phyloP scores from a whole-genome alignment of 2,113 vertebrate species.

The Alaudala cheleensis region DNA sequence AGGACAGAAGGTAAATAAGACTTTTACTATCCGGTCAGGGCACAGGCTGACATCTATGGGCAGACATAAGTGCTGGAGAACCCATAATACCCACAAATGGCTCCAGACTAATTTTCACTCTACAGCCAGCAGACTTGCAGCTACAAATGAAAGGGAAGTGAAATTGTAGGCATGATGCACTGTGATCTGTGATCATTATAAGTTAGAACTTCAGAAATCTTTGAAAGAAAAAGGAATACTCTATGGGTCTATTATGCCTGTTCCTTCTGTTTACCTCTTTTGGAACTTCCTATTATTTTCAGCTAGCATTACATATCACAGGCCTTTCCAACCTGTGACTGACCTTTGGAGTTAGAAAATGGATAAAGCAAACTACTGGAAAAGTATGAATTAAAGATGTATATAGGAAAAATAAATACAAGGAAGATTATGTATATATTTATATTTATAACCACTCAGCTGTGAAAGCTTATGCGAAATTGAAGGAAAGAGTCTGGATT shows the following conservation, averaged over 20 bases:
- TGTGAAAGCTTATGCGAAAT: neutral
- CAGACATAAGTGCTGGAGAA: neutral
- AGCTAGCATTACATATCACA: neutral
- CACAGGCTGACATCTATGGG: neutral
- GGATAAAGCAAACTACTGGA: neutral
- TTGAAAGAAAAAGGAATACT: constrained; percentile 19
- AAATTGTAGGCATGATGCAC: neutral
- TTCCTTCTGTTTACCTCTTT: constrained; percentile 15
- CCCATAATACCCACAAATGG: neutral
- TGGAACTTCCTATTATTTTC: constrained; percentile 33
- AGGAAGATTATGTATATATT: neutral
- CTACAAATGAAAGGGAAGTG: neutral
- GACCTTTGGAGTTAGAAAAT: neutral
- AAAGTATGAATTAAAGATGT: neutral
- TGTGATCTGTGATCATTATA: constrained; percentile 40
- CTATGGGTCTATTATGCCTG: neutral
- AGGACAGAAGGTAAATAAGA: neutral
- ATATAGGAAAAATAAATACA: neutral
- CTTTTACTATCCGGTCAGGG: neutral
- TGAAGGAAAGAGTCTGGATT: neutral
- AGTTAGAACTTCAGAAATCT: constrained; percentile 16
- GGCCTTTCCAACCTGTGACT: neutral
- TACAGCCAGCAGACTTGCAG: neutral
- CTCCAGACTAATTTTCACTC: neutral
- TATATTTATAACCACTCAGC: neutral